These are phyloP conservation scores for Crocidura indochinensis DNA, from an alignment of 2,797 vertebrate species.

Conservation along the genomic window DNA sequence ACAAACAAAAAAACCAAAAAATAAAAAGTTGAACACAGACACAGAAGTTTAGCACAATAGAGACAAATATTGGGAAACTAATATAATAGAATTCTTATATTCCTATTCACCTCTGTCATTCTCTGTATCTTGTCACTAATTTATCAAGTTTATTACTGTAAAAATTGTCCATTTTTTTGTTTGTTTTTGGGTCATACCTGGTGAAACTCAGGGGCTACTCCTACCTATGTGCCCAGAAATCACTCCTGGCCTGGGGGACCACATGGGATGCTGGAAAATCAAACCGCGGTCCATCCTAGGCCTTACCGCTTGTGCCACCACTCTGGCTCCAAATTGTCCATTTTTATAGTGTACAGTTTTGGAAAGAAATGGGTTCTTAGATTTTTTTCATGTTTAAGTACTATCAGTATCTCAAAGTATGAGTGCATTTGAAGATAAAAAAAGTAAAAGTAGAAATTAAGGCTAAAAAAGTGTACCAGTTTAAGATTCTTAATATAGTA, in stretches of 20 bases:
- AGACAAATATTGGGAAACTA: background rate
- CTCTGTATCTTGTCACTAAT: background rate
- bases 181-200: too few species aligned
- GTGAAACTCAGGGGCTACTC: too few species aligned
- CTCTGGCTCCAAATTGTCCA: background rate
- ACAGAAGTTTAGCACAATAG: background rate
- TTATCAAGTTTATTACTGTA: background rate
- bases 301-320: too few species aligned
- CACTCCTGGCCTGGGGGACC: too few species aligned
- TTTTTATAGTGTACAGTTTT: background rate
- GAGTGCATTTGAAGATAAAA: too few species aligned
- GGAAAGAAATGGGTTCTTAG: accelerated
- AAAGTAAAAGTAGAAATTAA: background rate
- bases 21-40: background rate
- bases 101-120: background rate
- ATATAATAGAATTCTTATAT: background rate
- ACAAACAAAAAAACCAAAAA: too few species aligned
- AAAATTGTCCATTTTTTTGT: background rate
- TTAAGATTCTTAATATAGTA: accelerated
- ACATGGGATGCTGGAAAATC: too few species aligned
- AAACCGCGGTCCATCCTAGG: too few species aligned
- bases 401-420: background rate
- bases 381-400: background rate
- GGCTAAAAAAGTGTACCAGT: background rate
- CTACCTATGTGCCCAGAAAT: too few species aligned